Evolutionary conservation across 2,797 vertebrate genomes (phyloP).

Genomic region (Siniperca scherzeri): DNA sequence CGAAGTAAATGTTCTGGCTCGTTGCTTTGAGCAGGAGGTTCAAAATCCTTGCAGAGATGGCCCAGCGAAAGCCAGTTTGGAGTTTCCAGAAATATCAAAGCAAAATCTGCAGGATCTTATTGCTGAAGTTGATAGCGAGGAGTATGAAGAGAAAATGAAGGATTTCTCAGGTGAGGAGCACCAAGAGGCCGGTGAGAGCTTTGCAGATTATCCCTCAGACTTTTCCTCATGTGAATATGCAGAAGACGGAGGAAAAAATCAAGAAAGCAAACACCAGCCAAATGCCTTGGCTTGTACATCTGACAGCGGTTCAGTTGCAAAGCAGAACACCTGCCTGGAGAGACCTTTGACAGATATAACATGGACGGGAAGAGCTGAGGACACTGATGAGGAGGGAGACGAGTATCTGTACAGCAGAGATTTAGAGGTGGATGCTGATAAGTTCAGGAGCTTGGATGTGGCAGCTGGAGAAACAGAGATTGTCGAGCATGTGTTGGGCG

Average conservation of each 20-base stretch:
- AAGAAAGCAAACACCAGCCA: constrained; percentile 10
- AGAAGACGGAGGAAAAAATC: constrained; percentile 35
- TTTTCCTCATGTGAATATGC: constrained; percentile 79
- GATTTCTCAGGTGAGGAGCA: constrained; percentile 85
- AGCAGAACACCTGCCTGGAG: constrained; percentile 4
- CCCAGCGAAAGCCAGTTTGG: background rate
- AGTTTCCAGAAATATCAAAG: constrained; percentile 56
- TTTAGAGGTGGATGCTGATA: constrained; percentile 37
- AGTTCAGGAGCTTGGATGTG: background rate
- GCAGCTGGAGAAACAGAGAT: constrained; percentile 1
- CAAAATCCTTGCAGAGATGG: constrained; percentile 37
- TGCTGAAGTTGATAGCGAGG: constrained; percentile 48
- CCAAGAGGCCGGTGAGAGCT: constrained; percentile 82
- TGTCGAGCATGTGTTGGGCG: background rate
- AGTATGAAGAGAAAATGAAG: constrained; percentile 66
- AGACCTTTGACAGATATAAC: constrained; percentile 11
- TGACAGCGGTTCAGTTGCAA: background rate
- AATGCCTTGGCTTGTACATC: background rate
- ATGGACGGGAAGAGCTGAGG: constrained; percentile 6
- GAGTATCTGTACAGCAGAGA: constrained; percentile 59
- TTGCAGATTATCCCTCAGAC: constrained; percentile 85
- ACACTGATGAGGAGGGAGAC: constrained; percentile 39
- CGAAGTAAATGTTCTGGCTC: constrained; percentile 14
- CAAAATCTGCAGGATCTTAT: constrained; percentile 60
- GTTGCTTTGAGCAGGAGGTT: constrained; percentile 16